Conservation (phyloP, 2,888 invertebrate species). For the Rhimphoctona megacephalus region DNA sequence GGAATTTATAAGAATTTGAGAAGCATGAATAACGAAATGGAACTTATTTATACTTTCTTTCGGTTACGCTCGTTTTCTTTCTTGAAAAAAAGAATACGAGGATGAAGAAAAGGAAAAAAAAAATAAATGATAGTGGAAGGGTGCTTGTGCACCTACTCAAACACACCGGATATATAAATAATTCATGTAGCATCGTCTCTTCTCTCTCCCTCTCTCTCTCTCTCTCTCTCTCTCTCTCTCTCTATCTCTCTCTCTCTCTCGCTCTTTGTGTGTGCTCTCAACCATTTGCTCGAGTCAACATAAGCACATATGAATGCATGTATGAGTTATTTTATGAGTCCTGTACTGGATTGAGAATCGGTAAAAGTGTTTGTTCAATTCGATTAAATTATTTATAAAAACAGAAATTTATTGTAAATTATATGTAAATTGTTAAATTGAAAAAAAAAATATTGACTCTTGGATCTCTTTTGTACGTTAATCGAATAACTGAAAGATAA, state of each 20-base stretch:
- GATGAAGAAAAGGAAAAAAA: constrained; percentile 20
- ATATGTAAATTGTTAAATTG: background rate
- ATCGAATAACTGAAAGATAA: background rate
- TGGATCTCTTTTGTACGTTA: background rate
- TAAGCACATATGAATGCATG: background rate
- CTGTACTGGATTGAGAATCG: background rate
- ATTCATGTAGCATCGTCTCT: constrained; percentile 41
- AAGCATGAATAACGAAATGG: constrained; percentile 18
- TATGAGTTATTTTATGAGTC: background rate
- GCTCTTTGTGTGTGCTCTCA: background rate
- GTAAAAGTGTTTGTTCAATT: background rate
- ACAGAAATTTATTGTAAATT: background rate
- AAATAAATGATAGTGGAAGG: constrained; percentile 29
- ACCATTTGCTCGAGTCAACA: constrained; percentile 10
- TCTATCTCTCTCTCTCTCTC: background rate
- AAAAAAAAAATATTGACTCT: background rate
- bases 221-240: background rate
- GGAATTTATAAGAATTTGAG: background rate
- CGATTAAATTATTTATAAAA: background rate
- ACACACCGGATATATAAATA: constrained; percentile 64
- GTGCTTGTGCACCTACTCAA: constrained; percentile 54
- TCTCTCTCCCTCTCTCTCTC: constrained; percentile 13
- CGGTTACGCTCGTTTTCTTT: constrained; percentile 16
- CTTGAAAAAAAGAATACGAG: background rate
- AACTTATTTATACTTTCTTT: constrained; percentile 17